Base-by-base conservation (phyloP, 2,797 vertebrate species). In the Triplophysa yarkandensis region DNA sequence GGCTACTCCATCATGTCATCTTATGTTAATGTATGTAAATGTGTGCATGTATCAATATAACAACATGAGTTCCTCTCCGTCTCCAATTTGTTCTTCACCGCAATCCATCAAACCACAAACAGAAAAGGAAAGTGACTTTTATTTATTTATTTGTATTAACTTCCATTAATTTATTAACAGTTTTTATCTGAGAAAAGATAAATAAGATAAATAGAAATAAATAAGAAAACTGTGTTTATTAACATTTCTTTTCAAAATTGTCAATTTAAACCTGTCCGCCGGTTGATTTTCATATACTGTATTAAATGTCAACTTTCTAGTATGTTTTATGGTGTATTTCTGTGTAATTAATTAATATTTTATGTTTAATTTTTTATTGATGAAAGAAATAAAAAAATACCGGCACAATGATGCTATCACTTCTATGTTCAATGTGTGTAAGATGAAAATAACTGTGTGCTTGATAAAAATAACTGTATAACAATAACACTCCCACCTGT, bases 1-100 rank as follows among this genome's bases (percentile, higher is more conserved):
- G 28, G 61, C 50, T 71, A 78, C 67, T 81, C 66, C 70, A 76
- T 83, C 64, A 76, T 25, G 16, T 30, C 36, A 21, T 63, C 28
- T 25, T 13, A 23, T 28, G 50, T 19, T 27, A 52, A 72, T 77
- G 55, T 72, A 27, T 67, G 44, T 36, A 71, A 52, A 52, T 68
- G 21, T 39, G 34, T 39, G 13, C 2, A 17, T 11, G 21, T 55
- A 16, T 60, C 27, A 11, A 69, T 48, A 52, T 2, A 3, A 58
- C 28, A 60, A 66, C 71, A 36, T 48, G 61, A 58, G 62, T 30
- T 36, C 52, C 70, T 68, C 8, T 10, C 27, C 32, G 32, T 52
- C 68, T 71, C 23, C 55, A 71, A 54, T 50, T 76, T 58, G 68
- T 64, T 78, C 71, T 77, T 65, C 61, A 70, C 41, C 67, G 36